These are phyloP conservation scores for Pogona vitticeps DNA, from an alignment of 2,113 vertebrate genomes.

Conservation along the genomic window DNA sequence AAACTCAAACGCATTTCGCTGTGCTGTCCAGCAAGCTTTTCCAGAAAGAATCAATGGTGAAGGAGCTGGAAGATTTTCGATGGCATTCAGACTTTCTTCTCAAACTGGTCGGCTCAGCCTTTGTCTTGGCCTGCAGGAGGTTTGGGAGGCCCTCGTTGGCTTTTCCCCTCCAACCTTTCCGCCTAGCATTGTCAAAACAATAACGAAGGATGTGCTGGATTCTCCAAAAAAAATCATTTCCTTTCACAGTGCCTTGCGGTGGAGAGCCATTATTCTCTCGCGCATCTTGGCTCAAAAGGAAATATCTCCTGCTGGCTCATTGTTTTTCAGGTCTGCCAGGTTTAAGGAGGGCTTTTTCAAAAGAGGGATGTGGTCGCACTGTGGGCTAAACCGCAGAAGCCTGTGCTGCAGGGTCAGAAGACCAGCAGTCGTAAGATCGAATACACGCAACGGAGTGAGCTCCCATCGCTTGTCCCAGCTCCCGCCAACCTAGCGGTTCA, in stretches of 20 bases:
- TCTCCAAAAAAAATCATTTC: too few relatives aligned
- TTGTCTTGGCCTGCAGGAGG: not conserved
- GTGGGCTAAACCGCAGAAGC: too few relatives aligned
- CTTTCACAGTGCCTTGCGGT: too few relatives aligned
- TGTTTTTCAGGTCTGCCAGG: too few relatives aligned
- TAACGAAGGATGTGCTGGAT: not conserved
- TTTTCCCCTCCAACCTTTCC: not conserved
- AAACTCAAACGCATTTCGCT: constrained; percentile 44
- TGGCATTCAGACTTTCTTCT: constrained; percentile 30
- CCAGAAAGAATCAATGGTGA: not conserved
- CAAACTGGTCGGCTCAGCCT: constrained; percentile 2
- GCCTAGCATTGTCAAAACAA: not conserved
- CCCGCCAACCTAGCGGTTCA: too few relatives aligned
- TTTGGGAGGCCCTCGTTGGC: not conserved
- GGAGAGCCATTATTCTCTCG: too few relatives aligned
- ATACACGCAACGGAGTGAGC: too few relatives aligned
- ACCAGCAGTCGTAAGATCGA: too few relatives aligned
- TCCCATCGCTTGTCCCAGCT: too few relatives aligned
- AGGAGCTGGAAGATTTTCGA: not conserved
- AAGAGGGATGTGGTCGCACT: not conserved
- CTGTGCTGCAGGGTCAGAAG: too few relatives aligned
- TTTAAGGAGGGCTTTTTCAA: not conserved
- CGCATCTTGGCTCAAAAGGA: too few relatives aligned
- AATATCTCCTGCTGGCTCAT: too few relatives aligned
- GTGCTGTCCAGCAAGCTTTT: constrained; percentile 58